Evolutionary conservation across 2,797 vertebrate species (phyloP).

Genomic region (Aplochiton taeniatus): DNA sequence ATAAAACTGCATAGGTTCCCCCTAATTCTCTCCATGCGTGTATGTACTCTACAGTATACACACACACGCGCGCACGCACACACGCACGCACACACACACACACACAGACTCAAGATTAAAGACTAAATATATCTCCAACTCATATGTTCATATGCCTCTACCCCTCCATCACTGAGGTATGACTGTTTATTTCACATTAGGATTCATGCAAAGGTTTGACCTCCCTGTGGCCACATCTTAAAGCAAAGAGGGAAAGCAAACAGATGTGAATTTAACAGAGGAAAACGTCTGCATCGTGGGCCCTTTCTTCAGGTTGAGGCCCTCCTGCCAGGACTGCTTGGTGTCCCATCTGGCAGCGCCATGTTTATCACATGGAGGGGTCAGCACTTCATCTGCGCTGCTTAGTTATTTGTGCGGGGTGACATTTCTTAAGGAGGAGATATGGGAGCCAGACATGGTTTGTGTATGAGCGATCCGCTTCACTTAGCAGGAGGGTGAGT

Average conservation of each 20-base stretch:
- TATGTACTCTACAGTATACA: not conserved
- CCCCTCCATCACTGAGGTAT: constrained; percentile 10
- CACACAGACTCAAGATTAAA: not conserved
- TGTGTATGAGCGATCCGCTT: too few species aligned
- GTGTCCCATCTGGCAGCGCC: constrained; percentile 1
- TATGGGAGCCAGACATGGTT: too few species aligned
- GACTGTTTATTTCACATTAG: constrained; percentile 40
- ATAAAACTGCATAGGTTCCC: constrained; percentile 49
- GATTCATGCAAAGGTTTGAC: constrained; percentile 39
- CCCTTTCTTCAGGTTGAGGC: not conserved
- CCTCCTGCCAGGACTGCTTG: not conserved
- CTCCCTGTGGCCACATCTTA: constrained; percentile 39
- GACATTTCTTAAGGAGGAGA: too few species aligned
- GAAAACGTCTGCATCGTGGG: constrained; percentile 14
- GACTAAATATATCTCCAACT: constrained; percentile 22
- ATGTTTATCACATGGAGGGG: not conserved
- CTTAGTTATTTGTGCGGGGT: too few species aligned
- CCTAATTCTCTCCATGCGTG: constrained; percentile 35
- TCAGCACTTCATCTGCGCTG: not conserved
- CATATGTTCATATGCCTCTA: constrained; percentile 26
- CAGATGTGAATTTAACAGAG: constrained; percentile 36
- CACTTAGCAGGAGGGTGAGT: too few species aligned
- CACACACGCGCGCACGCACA: constrained; percentile 9
- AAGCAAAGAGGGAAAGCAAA: constrained; percentile 11
- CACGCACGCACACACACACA: constrained; percentile 10